These are phyloP conservation scores for Chiridota heheva DNA, from an alignment of 35 echinoderm and acorn worm genomes.

Conservation along the genomic window DNA sequence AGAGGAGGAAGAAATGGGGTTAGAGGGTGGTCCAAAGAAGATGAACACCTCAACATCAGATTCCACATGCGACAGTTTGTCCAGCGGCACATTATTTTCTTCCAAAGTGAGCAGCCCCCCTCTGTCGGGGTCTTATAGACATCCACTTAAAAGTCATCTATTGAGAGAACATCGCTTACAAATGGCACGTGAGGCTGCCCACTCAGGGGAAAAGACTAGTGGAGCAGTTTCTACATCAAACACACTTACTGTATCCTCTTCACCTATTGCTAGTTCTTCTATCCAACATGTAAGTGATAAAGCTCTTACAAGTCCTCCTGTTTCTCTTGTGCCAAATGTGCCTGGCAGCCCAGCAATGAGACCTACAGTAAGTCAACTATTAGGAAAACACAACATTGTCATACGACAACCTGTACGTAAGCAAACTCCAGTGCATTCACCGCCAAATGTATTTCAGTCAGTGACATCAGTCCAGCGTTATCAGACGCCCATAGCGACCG, in stretches of 20 bases:
- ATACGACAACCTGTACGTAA: conserved; percentile 66
- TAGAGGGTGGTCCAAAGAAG: not conserved
- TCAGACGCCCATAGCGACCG: conserved; percentile 28
- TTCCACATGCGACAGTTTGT: not conserved
- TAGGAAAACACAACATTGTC: conserved; percentile 68
- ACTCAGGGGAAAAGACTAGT: too few relatives aligned
- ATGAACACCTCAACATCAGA: not conserved
- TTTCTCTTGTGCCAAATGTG: conserved; percentile 38
- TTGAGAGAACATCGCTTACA: conserved; percentile 34
- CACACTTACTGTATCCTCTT: too few relatives aligned
- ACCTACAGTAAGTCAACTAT: conserved; percentile 80
- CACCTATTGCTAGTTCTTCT: not conserved
- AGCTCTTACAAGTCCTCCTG: not conserved
- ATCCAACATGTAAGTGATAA: not conserved
- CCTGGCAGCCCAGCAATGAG: conserved; percentile 41
- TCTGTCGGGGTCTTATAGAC: conserved; percentile 27
- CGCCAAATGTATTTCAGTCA: conserved; percentile 23
- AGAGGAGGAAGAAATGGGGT: conserved; percentile 91
- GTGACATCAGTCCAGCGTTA: conserved; percentile 23
- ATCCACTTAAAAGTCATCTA: conserved; percentile 27
- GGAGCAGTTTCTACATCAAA: not conserved
- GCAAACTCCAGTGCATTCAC: conserved; percentile 10
- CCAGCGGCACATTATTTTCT: not conserved
- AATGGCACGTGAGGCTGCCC: conserved; percentile 8
- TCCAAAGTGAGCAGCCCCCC: not conserved